Conservation (phyloP, 2,888 invertebrate genomes). For the Nymphalis urticae region DNA sequence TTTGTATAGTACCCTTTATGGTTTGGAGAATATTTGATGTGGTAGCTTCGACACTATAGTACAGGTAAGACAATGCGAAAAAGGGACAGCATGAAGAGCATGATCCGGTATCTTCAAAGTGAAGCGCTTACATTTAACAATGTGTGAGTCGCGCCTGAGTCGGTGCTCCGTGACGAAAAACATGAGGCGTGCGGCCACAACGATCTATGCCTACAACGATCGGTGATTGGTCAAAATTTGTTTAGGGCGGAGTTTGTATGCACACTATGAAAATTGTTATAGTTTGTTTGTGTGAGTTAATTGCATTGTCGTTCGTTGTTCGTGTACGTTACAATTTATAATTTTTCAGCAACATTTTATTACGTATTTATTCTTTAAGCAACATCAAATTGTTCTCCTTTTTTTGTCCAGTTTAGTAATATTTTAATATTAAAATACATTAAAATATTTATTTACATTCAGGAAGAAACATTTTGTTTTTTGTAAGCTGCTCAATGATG, state of each 20-base stretch:
- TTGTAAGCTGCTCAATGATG: background rate
- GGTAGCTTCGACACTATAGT: conserved; percentile 19
- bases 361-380: conserved; percentile 44
- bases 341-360: conserved; percentile 59
- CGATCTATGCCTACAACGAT: conserved; percentile 73
- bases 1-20: conserved; percentile 5
- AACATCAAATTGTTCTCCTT: conserved; percentile 29
- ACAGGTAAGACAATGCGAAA: conserved; percentile 55
- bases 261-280: conserved; percentile 67
- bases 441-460: conserved; percentile 15
- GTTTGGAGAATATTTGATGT: conserved; percentile 28
- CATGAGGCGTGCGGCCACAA: conserved; percentile 77
- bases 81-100: conserved; percentile 67
- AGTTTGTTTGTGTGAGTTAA: conserved; percentile 72
- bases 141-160: conserved; percentile 82
- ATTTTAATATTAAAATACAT: conserved; percentile 23
- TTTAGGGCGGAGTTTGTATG: conserved; percentile 72
- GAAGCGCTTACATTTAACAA: conserved; percentile 75
- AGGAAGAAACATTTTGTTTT: background rate
- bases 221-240: conserved; percentile 73
- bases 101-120: conserved; percentile 76
- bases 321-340: conserved; percentile 67
- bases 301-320: conserved; percentile 74
- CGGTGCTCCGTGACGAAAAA: conserved; percentile 79
- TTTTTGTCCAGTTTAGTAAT: conserved; percentile 26